Percentiles rank a stretch among this genome's conserved stretches.
phyloP scores from a whole-genome alignment of 1,140 invertebrate genomes.

The Cyclina sinensis region DNA sequence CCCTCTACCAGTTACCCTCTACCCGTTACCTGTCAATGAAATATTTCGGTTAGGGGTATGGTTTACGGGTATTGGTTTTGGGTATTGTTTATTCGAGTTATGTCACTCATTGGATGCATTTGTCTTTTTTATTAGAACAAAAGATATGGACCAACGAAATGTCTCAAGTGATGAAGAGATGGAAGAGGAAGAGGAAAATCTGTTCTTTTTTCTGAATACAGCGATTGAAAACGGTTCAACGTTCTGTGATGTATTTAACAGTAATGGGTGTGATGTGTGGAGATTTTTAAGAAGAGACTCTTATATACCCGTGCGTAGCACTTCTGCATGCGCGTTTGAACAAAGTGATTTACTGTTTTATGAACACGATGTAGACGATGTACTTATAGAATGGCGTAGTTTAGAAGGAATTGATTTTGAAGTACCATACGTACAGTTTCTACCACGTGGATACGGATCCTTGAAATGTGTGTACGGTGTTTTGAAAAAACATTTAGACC shows the following conservation, averaged over 20 bases:
- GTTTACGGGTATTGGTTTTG: no score
- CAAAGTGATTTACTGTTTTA: conserved; percentile 1
- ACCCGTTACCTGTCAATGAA: no score
- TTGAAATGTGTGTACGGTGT: neutral
- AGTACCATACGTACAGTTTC: neutral
- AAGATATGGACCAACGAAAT: no score
- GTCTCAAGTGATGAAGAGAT: no score
- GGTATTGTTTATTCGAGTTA: no score
- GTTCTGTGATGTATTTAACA: neutral
- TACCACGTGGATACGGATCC: neutral
- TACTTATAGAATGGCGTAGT: neutral
- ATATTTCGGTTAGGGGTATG: no score
- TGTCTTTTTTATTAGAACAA: no score
- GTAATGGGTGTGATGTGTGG: neutral
- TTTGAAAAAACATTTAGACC: conserved; percentile 8
- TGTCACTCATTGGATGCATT: no score
- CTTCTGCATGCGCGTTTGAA: neutral
- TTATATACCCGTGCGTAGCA: neutral
- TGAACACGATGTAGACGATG: conserved; percentile 23
- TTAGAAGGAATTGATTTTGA: neutral
- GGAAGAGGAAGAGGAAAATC: no score
- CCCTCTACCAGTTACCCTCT: no score
- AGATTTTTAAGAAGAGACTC: neutral
- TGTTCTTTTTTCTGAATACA: no score
- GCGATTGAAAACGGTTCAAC: neutral